These are phyloP conservation scores for Germaria angustata DNA, from an alignment of 2,888 invertebrate species.

Conservation along the genomic window DNA sequence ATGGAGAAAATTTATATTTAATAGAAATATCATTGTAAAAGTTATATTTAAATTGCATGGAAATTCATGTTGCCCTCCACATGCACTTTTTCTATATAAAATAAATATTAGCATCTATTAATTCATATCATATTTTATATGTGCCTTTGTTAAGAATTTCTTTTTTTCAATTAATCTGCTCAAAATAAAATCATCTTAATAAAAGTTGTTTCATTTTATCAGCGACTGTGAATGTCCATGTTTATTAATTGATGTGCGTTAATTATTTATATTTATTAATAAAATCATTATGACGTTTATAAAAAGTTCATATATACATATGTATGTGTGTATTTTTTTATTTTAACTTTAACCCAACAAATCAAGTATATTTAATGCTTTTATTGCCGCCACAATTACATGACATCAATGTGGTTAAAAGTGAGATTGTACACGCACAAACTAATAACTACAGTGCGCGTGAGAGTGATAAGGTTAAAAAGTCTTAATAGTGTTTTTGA, in stretches of 20 bases:
- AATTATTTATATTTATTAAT: conserved; percentile 7
- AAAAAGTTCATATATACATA: not conserved
- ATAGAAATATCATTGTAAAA: not conserved
- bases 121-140: no score
- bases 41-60: no score
- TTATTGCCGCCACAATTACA: conserved; percentile 40
- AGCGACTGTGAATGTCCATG: not conserved
- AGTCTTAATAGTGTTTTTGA: not conserved
- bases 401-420: conserved; percentile 39
- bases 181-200: no score
- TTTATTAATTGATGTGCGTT: not conserved
- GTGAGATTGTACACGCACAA: not conserved
- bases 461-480: not conserved
- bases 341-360: conserved; percentile 20
- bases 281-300: conserved; percentile 24
- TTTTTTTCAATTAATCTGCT: no score
- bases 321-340: not conserved
- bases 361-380: conserved; percentile 42
- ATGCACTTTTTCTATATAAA: no score
- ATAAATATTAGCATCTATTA: no score
- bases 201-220: not conserved
- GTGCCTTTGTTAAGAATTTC: no score
- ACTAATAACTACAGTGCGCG: not conserved
- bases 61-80: no score
- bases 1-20: not conserved